A percentile compares a stretch with the other conserved stretches of the same genome.
phyloP scores from a whole-genome alignment of 1,140 invertebrate genomes.

The Pygmarrhopalites habei region DNA sequence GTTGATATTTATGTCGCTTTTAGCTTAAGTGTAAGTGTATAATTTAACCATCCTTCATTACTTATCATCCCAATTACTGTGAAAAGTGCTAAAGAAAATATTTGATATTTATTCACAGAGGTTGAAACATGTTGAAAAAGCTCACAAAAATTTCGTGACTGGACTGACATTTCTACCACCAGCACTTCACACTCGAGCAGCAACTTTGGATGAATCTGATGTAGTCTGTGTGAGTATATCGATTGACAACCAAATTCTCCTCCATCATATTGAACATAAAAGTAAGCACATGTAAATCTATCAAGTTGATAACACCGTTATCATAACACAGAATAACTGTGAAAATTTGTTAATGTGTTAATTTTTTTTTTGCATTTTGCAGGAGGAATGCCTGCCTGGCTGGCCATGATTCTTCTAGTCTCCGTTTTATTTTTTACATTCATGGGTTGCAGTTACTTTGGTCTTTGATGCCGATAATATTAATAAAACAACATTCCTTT shows the following conservation, averaged over 20 bases:
- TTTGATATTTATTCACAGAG: constrained; percentile 49
- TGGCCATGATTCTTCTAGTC: constrained; percentile 63
- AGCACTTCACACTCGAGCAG: constrained; percentile 54
- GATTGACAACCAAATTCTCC: constrained; percentile 84
- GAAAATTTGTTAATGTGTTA: background rate
- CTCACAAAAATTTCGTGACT: constrained; percentile 90
- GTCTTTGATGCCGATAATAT: constrained; percentile 45
- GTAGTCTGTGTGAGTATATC: constrained; percentile 87
- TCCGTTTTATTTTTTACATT: constrained; percentile 66
- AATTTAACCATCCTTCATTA: too few relatives aligned
- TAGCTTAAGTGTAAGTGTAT: constrained; percentile 73
- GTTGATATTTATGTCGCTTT: constrained; percentile 85
- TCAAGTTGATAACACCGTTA: too few relatives aligned
- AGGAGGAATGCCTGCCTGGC: constrained; percentile 70
- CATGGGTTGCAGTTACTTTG: constrained; percentile 67
- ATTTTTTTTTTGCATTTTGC: constrained; percentile 46
- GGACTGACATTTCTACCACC: constrained; percentile 81
- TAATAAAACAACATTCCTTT: background rate
- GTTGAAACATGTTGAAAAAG: constrained; percentile 68
- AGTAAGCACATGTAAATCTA: constrained; percentile 52
- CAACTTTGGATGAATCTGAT: constrained; percentile 56
- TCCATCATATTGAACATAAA: constrained; percentile 77
- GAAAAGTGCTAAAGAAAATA: background rate
- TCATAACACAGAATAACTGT: background rate
- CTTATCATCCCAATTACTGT: constrained; percentile 11